phyloP scores from a whole-genome alignment of 2,113 vertebrate species.

The Typhlomys cinereus region DNA sequence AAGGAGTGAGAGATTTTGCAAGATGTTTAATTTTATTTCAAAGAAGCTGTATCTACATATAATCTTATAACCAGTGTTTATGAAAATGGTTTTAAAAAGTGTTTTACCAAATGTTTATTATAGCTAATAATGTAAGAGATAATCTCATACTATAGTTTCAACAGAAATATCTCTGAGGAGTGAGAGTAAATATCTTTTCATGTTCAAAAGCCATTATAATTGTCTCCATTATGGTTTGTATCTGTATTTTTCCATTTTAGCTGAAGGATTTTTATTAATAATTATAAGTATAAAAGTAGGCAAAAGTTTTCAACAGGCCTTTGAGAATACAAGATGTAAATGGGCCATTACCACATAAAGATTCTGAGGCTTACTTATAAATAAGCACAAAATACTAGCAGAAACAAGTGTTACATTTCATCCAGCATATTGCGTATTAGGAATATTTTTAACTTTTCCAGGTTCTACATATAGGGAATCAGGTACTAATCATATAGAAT shows the following conservation, averaged over 20 bases:
- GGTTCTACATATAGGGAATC: not conserved
- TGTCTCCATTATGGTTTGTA: not conserved
- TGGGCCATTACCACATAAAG: not conserved
- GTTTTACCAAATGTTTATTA: not conserved
- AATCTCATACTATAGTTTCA: not conserved
- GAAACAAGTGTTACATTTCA: constrained; percentile 14
- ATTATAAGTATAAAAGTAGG: not conserved
- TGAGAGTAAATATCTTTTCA: constrained; percentile 2
- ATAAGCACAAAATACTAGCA: not conserved
- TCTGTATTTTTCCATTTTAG: not conserved
- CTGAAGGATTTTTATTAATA: not conserved
- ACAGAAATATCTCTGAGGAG: not conserved
- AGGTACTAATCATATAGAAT: not conserved
- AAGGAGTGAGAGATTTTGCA: constrained; percentile 1
- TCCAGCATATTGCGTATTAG: not conserved
- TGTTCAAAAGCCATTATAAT: constrained; percentile 27
- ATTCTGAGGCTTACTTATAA: not conserved
- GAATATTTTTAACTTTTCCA: constrained; percentile 24
- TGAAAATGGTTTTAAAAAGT: not conserved
- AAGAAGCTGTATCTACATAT: not conserved
- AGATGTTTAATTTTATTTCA: constrained; percentile 32
- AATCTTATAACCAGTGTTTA: not conserved
- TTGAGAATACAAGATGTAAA: constrained; percentile 20
- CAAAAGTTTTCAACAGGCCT: constrained; percentile 4
- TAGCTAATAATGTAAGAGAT: not conserved